Evolutionary conservation across 2,888 invertebrate genomes (phyloP).

Genomic region (Drosophila tanythrix): DNA sequence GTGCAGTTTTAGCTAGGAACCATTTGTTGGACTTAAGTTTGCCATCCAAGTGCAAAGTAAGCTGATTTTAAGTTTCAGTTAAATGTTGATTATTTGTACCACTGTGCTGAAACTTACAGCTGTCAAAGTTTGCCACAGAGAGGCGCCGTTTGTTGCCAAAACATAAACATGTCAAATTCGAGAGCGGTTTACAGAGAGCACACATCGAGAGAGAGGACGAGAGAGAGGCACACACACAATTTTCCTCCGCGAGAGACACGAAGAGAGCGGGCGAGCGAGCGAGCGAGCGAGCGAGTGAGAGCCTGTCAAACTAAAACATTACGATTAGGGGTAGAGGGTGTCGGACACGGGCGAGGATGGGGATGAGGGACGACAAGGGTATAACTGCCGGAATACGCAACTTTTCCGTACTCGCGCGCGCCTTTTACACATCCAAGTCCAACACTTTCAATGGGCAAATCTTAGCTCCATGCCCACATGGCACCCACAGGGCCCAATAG

Average conservation of each 20-base stretch:
- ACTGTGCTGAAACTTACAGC: conserved; percentile 74
- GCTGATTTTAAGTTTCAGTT: conserved; percentile 28
- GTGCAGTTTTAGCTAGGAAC: conserved; percentile 72
- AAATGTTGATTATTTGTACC: conserved; percentile 49
- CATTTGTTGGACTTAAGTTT: conserved; percentile 55
- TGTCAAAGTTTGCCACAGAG: conserved; percentile 73
- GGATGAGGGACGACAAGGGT: conserved; percentile 22
- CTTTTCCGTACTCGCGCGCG: conserved; percentile 56
- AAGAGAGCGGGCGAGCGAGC: conserved; percentile 38
- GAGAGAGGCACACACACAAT: conserved; percentile 29
- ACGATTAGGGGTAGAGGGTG: conserved; percentile 35
- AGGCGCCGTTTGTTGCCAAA: conserved; percentile 72
- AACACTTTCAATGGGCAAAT: conserved; percentile 56
- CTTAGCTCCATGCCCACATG: conserved; percentile 59
- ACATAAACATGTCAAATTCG: conserved; percentile 74
- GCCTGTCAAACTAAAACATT: conserved; percentile 64
- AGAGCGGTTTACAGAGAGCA: conserved; percentile 48
- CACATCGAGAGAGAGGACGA: conserved; percentile 24
- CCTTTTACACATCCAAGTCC: conserved; percentile 42
- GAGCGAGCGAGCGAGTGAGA: conserved; percentile 47
- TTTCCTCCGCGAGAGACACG: conserved; percentile 24
- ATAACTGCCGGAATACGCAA: conserved; percentile 50
- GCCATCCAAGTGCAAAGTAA: conserved; percentile 22
- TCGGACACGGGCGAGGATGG: conserved; percentile 14
- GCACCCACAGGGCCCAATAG: conserved; percentile 31